Conservation (phyloP, 2,888 invertebrate genomes). For the Lasioglossum villosulum region DNA sequence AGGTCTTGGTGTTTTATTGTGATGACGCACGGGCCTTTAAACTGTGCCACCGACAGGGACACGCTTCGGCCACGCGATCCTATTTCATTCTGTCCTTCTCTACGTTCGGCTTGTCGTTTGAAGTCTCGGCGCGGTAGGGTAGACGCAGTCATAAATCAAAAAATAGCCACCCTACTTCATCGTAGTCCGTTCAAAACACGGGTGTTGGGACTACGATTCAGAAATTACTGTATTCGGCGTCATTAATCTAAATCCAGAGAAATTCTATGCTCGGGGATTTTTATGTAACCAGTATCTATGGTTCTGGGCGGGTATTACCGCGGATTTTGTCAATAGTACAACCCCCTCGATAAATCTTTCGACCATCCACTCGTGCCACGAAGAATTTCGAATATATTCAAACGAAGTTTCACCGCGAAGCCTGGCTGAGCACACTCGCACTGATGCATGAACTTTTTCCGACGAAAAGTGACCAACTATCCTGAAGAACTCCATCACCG, state of each 20-base stretch:
- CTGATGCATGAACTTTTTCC: neutral
- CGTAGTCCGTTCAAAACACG: no score
- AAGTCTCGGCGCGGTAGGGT: no score
- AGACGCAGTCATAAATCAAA: no score
- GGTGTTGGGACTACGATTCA: no score
- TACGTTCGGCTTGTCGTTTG: no score
- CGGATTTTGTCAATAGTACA: slow-evolving; percentile 66
- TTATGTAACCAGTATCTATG: slow-evolving; percentile 57
- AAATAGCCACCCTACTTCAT: no score
- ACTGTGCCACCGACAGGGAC: no score
- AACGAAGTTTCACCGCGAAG: slow-evolving; percentile 56
- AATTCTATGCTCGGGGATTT: slow-evolving; percentile 51
- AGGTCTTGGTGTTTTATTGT: no score
- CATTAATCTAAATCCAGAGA: slow-evolving; percentile 52
- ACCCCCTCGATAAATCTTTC: slow-evolving; percentile 65
- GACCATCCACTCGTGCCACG: slow-evolving; percentile 58
- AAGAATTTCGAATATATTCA: slow-evolving; percentile 65
- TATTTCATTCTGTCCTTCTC: no score
- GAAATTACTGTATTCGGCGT: no score
- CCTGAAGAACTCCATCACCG: slow-evolving; percentile 54
- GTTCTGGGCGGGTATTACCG: slow-evolving; percentile 51
- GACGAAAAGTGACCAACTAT: slow-evolving; percentile 51
- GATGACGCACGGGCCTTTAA: no score
- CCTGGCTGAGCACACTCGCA: slow-evolving; percentile 33
- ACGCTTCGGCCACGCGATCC: no score